These are phyloP conservation scores for Tholera decimalis DNA, from an alignment of 2,888 invertebrate species.

Conservation along the genomic window DNA sequence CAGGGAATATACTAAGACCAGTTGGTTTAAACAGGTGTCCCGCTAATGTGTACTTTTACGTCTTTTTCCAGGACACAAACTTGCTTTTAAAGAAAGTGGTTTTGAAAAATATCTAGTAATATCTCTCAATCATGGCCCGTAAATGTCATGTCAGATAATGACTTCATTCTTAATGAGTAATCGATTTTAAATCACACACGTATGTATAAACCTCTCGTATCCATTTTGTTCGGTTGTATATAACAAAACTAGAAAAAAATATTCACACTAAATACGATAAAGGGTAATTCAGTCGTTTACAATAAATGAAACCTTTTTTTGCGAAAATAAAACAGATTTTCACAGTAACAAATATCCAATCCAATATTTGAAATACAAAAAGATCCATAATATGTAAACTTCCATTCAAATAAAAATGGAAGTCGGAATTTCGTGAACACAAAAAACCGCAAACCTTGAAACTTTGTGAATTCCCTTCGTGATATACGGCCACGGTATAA, in stretches of 20 bases:
- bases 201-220: background rate
- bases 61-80: background rate
- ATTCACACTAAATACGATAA: background rate
- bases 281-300: background rate
- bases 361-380: background rate
- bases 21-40: background rate
- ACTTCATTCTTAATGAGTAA: slow-evolving; percentile 15
- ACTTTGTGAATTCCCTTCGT: slow-evolving; percentile 44
- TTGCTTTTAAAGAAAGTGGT: background rate
- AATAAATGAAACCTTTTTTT: background rate
- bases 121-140: background rate
- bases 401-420: slow-evolving; percentile 34
- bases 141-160: slow-evolving; percentile 7
- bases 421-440: slow-evolving; percentile 52
- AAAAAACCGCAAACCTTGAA: slow-evolving; percentile 55
- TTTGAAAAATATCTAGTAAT: background rate
- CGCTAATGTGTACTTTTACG: background rate
- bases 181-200: slow-evolving; percentile 18
- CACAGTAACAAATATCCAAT: background rate
- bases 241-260: background rate
- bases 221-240: no score
- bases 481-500: slow-evolving; percentile 36
- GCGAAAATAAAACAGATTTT: background rate
- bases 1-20: slow-evolving; percentile 1
- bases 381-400: slow-evolving; percentile 1